These are phyloP conservation scores for Bradypus variegatus DNA, from an alignment of 2,797 vertebrate genomes.

Conservation along the genomic window DNA sequence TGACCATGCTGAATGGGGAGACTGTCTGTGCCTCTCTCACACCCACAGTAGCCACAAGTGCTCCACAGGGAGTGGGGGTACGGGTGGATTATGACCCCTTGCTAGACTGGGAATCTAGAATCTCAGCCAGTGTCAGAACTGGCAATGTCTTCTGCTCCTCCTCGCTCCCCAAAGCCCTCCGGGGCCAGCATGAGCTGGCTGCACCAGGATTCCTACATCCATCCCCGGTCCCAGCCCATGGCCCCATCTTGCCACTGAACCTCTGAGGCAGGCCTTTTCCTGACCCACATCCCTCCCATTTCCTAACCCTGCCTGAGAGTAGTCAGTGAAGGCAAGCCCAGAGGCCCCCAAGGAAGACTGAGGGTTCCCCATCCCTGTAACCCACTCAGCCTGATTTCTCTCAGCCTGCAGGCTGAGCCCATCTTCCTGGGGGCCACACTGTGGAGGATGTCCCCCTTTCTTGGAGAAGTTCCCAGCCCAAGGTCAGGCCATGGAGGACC, in stretches of 20 bases:
- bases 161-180: not conserved
- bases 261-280: not conserved
- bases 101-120: not conserved
- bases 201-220: not conserved
- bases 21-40: rapidly evolving
- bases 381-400: not conserved
- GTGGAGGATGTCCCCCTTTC: not conserved
- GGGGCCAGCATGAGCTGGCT: not conserved
- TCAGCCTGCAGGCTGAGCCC: not conserved
- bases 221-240: not conserved
- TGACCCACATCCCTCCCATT: not conserved
- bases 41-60: not conserved
- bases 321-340: not conserved
- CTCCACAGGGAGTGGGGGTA: not conserved
- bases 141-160: rapidly evolving
- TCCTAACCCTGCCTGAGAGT: not conserved
- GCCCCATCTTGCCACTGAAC: not conserved
- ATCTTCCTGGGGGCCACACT: not conserved
- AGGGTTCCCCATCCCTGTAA: not conserved
- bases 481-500: not conserved
- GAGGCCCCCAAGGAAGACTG: not conserved
- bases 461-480: not conserved
- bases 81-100: not conserved
- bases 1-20: not conserved
- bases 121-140: not conserved